Evolutionary conservation across 2,113 vertebrate species (phyloP).

Genomic region (Phrynosoma platyrhinos): DNA sequence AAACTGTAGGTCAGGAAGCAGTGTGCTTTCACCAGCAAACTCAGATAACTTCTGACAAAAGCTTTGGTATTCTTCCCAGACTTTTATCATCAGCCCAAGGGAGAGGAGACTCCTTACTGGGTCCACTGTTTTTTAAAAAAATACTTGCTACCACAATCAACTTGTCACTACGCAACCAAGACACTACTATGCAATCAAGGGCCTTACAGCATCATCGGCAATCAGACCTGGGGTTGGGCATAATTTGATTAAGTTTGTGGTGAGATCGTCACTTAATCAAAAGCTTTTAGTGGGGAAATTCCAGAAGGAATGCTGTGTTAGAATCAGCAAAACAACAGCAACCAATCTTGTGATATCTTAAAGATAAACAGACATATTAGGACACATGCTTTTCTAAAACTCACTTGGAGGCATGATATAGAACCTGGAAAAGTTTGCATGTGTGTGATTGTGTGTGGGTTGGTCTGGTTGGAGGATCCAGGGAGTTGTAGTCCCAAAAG

Average conservation of each 20-base stretch:
- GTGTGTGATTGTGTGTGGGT: background rate
- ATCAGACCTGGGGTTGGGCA: background rate
- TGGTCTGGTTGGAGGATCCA: background rate
- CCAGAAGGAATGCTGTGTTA: background rate
- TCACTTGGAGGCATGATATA: background rate
- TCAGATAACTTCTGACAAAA: too few species aligned
- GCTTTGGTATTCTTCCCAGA: too few species aligned
- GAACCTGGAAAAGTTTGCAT: background rate
- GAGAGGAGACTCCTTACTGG: background rate
- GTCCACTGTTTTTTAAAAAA: background rate
- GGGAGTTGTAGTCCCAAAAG: too few species aligned
- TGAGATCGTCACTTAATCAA: background rate
- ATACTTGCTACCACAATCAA: background rate
- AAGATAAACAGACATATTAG: background rate
- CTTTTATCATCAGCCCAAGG: too few species aligned
- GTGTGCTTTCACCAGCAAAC: too few species aligned
- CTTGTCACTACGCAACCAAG: background rate
- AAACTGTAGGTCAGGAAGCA: too few species aligned
- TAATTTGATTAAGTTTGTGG: slow-evolving; percentile 1
- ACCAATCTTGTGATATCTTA: background rate
- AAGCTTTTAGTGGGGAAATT: background rate
- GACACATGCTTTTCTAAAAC: background rate
- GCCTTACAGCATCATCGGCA: background rate
- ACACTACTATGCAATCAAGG: background rate
- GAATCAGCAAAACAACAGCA: background rate